phyloP scores from a whole-genome alignment of 2,113 vertebrate species.

The Rana temporaria region DNA sequence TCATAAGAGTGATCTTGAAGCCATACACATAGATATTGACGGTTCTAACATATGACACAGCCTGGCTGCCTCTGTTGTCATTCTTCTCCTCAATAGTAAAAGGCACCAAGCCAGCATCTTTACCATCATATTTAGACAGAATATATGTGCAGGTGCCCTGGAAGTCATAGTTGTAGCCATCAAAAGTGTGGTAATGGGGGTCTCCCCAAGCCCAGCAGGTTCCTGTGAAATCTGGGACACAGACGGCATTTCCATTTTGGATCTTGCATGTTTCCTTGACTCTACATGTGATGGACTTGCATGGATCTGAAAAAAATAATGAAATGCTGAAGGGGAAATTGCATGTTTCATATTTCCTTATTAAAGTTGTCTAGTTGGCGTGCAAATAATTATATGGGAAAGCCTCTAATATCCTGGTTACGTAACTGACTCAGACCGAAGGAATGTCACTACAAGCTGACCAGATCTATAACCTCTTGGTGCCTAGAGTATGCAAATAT shows the following conservation, averaged over 20 bases:
- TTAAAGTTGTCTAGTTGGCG: too few species aligned
- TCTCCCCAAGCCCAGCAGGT: slow-evolving; percentile 75
- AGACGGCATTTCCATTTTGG: slow-evolving; percentile 64
- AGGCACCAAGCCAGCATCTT: slow-evolving; percentile 66
- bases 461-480: too few species aligned
- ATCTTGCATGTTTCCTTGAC: slow-evolving; percentile 53
- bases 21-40: slow-evolving; percentile 69
- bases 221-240: slow-evolving; percentile 69
- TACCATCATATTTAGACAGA: slow-evolving; percentile 69
- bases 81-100: slow-evolving; percentile 82
- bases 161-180: slow-evolving; percentile 70
- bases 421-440: too few species aligned
- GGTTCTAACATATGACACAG: slow-evolving; percentile 70
- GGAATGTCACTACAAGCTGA: too few species aligned
- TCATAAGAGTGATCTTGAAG: slow-evolving; percentile 70
- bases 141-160: slow-evolving; percentile 78
- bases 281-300: slow-evolving; percentile 38
- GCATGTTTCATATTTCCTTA: too few species aligned
- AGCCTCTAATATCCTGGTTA: too few species aligned
- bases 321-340: not conserved
- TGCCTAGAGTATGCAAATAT: too few species aligned
- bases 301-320: slow-evolving; percentile 42
- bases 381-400: too few species aligned
- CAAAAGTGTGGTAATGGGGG: slow-evolving; percentile 76
- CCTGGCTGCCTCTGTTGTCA: slow-evolving; percentile 71